Base-by-base conservation (phyloP, 2,888 invertebrate species). In the Drosophila nr. perissopoda region DNA sequence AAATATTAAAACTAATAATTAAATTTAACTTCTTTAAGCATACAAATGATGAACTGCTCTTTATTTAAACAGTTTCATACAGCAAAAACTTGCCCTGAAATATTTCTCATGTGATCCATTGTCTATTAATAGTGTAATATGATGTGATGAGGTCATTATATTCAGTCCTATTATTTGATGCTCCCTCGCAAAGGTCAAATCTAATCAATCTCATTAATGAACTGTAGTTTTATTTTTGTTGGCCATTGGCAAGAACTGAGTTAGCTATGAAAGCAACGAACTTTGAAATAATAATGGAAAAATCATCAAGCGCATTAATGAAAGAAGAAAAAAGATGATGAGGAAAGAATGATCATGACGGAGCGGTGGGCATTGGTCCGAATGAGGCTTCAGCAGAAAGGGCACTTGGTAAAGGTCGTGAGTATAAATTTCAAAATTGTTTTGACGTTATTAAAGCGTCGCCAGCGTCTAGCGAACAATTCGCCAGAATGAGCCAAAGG, bases 371-470 rank as follows among this genome's bases (percentile, higher is more conserved):
- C 38, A 34, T 51, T 52, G 49, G 45, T 40, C 29, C 16, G 63
- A 59, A 66, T 49, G 65, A 54, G 58, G 40, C 66, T 78, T 62
- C 63, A 63, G 57, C 72, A 70, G 52, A 56, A 69, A 60, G 73
- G 81, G 62, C 72, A 71, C 65, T 80, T 60, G 73, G 64, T 38
- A 82, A 87, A 89, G 89, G 85, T 86, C 89, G 89, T 89, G 89
- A 89, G 85, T 84, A 89, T 89, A 89, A 84, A 89, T 86, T 87
- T 84, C 64, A 64, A 89, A 85, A 85, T 86, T 86, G 75, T 87
- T 86, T 82, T 76, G 74, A 79, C 73, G 80, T 80, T 80, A 80
- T 80, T 79, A 80, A 80, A 78, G 70, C 78, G 71, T 66, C 59
- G 65, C 71, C 68, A 63, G 76, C 49, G 66, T 65, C 60, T 61